Evolutionary conservation across 2,113 vertebrate species (phyloP), one percentile per base, ranked within the genome.

Genomic region (Gopherus evgoodei): DNA sequence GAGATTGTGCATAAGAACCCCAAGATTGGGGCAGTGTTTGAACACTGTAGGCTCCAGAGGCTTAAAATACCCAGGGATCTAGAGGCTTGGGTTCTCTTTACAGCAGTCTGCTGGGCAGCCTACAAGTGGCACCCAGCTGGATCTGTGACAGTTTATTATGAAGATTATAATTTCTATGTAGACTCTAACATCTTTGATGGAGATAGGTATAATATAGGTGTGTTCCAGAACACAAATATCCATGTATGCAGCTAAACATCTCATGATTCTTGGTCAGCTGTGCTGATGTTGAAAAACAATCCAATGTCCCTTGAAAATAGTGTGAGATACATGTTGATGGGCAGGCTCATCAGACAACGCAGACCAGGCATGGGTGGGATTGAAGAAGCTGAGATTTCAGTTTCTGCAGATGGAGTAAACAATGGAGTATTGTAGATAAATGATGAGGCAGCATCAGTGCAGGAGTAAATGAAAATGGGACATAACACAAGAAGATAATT

Each of bases 401-500:
- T 84, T 87, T 54, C 87, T 95, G 92, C 54, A 95, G 94, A 96
- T 81, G 88, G 94, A 96, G 81, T 90, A 93, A 78, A 81, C 96
- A 96, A 96, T 96, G 95, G 94, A 96, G 35, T 69, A 38, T 21
- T 69, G 35, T 69, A 69, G 95, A 96, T 92, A 86, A 76, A 52
- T 95, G 93, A 97, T 93, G 79, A 95, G 57, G 65, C 54, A 8
- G 83, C 79, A 83, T 81, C 81, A 83, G 84, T 95, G 79, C 65
- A 93, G 91, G 94, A 81, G 78, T 93, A 95, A 92, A 91, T 97
- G 93, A 97, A 95, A 96, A 92, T 0, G 50, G 65, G 94, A 88
- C 72, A 94, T 31, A 85, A 91, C 96, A 95, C 84, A 83, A 95
- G 91, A 93, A 93, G 91, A 96, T 94, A 93, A 90, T 97, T 97